Evolutionary conservation across 2,888 invertebrate species (phyloP).

Genomic region (Dolomedes plantarius): DNA sequence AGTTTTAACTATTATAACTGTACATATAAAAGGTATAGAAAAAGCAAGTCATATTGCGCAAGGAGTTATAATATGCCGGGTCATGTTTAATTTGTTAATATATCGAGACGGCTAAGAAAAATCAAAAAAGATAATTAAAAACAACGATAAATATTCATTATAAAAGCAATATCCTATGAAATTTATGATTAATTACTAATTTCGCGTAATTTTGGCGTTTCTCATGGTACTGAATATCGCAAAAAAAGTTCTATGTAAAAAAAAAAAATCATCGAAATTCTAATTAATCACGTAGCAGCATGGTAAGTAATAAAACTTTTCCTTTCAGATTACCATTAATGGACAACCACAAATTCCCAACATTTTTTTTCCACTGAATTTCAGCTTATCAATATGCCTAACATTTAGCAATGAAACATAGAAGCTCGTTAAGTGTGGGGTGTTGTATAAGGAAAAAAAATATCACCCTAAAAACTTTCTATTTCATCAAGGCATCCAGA

Average conservation of each 20-base stretch:
- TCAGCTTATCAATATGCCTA: background rate
- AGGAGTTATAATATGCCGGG: background rate
- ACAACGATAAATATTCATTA: constrained; percentile 6
- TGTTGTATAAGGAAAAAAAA: background rate
- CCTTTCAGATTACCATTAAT: background rate
- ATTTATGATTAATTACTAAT: background rate
- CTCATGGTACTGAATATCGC: background rate
- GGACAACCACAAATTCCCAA: background rate
- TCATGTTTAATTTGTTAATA: background rate
- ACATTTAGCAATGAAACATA: constrained; percentile 2
- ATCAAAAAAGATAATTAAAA: background rate
- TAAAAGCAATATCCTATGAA: constrained; percentile 10
- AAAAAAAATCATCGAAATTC: constrained; percentile 15
- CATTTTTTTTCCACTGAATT: background rate
- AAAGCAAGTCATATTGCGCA: background rate
- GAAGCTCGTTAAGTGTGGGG: background rate
- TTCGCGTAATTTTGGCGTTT: background rate
- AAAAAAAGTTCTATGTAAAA: background rate
- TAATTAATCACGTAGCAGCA: constrained; percentile 9
- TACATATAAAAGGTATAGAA: background rate
- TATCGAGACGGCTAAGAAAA: background rate
- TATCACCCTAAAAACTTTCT: background rate
- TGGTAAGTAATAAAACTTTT: background rate
- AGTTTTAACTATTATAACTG: background rate
- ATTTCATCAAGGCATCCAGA: background rate